Base-by-base conservation (phyloP, 2,113 vertebrate genomes). In the Dipodomys stephensi region DNA sequence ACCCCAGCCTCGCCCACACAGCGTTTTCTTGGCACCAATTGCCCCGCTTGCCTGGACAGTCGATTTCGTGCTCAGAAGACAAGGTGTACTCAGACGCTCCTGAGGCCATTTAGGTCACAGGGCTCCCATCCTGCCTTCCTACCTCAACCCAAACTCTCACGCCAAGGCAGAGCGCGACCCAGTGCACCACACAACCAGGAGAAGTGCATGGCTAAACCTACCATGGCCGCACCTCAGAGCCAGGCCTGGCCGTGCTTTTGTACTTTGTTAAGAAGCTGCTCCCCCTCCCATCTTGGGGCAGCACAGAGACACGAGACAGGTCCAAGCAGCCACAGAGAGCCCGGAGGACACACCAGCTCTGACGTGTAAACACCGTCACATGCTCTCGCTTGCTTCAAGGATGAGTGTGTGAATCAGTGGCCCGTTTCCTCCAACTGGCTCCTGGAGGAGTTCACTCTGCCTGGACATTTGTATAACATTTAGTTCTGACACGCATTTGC, bases 191-290 rank as follows among this genome's bases (percentile, higher is more conserved):
- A 39, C 83, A n/a, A 49, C 4, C 25, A 2, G 6, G 30, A 35
- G 30, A 4, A 12, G 0, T n/a, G 7, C 64, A 27, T 12, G 65
- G 1, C 13, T n/a, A 35, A 76, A 18, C n/a, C 39, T 46, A 16
- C 1, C 19, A 4, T 12, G 69, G 28, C 30, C 1, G 12, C 30
- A 32, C 22, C 4, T 1, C 13, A 13, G 76, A 65, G 25, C 25
- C 0, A 2, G 0, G 2, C 4, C 65, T 19, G 53, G 7, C 0
- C 4, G 5, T 0, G 8, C 2, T 2, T n/a, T 27, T 6, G 28
- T 9, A 1, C 13, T 64, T 83, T 28, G 4, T 22, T 22, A 71
- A n/a, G 12, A 53, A 35, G 10, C 5, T 0, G 18, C 30, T 44
- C 39, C 46, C 39, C 19, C 27, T 27, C 4, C 30, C 9, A 27